A percentile compares a stretch with the other conserved stretches of the same genome.
phyloP scores from a whole-genome alignment of 2,888 invertebrate species.

The Ectemnius continuus region DNA sequence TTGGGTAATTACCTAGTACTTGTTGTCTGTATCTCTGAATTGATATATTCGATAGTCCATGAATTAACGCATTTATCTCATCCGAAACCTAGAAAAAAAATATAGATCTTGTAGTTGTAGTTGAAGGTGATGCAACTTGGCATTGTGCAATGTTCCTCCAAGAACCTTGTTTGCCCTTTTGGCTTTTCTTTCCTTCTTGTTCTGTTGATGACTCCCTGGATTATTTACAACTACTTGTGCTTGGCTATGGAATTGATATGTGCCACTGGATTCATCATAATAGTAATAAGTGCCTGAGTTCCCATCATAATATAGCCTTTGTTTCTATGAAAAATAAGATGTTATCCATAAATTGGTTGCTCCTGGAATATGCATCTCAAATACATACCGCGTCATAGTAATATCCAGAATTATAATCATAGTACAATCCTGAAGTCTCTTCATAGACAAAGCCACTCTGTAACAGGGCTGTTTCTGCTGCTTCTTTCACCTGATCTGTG shows the following conservation, averaged over 20 bases:
- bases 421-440: conserved; percentile 91
- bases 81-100: conserved; percentile 70
- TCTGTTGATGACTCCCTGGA: conserved; percentile 23
- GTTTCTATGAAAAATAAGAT: conserved; percentile 81
- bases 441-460: conserved; percentile 91
- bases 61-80: conserved; percentile 74
- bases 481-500: conserved; percentile 88
- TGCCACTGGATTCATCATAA: conserved; percentile 87
- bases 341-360: background rate
- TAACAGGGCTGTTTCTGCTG: conserved; percentile 85
- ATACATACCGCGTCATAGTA: conserved; percentile 91
- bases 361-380: background rate
- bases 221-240: conserved; percentile 78
- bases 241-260: conserved; percentile 90
- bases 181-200: conserved; percentile 64
- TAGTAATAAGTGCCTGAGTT: conserved; percentile 90
- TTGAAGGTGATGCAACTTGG: background rate
- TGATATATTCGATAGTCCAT: conserved; percentile 71
- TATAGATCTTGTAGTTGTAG: background rate
- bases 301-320: conserved; percentile 93
- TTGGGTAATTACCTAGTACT: conserved; percentile 70
- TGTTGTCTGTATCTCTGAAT: conserved; percentile 71
- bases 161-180: conserved; percentile 57
- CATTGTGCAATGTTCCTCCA: background rate
- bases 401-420: conserved; percentile 92